A percentile compares a stretch with the other conserved stretches of the same genome.
Evolutionary conservation across 2,888 invertebrate genomes (phyloP).

Genomic region (Noctua pronuba): DNA sequence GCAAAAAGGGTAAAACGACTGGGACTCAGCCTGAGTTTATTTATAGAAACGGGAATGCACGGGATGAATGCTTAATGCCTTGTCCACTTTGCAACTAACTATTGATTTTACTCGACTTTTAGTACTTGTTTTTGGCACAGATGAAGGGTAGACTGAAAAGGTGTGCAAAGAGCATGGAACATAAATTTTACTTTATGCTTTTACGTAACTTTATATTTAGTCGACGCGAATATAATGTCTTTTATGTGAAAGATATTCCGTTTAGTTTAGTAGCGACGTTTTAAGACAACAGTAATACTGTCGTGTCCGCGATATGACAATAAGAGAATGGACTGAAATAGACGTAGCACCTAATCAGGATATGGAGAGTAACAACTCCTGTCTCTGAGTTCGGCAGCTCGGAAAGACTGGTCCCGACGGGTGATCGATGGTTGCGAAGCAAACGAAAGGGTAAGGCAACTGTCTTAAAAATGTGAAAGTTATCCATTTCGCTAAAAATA

Average conservation of each 20-base stretch:
- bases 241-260: no score
- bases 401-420: not conserved
- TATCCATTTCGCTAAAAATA: not conserved
- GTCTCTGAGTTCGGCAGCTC: not conserved
- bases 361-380: not conserved
- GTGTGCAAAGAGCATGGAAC: not conserved
- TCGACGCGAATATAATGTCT: not conserved
- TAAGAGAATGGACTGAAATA: not conserved
- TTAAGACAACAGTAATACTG: not conserved
- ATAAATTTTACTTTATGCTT: constrained; percentile 6
- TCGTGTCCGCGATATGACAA: not conserved
- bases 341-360: not conserved
- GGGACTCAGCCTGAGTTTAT: constrained; percentile 59
- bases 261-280: not conserved
- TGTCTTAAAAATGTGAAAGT: not conserved
- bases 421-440: not conserved
- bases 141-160: not conserved
- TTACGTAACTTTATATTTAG: constrained; percentile 23
- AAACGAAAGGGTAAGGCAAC: not conserved
- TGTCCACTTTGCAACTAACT: constrained; percentile 56
- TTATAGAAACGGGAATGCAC: constrained; percentile 64
- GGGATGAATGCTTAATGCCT: constrained; percentile 63
- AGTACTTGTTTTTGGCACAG: constrained; percentile 29
- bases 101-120: constrained; percentile 30
- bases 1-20: constrained; percentile 59